Percentiles rank a stretch among this genome's conserved stretches.
These are phyloP conservation scores for Heterotilapia buettikoferi DNA, from an alignment of 2,113 vertebrate genomes.

Conservation along the genomic window DNA sequence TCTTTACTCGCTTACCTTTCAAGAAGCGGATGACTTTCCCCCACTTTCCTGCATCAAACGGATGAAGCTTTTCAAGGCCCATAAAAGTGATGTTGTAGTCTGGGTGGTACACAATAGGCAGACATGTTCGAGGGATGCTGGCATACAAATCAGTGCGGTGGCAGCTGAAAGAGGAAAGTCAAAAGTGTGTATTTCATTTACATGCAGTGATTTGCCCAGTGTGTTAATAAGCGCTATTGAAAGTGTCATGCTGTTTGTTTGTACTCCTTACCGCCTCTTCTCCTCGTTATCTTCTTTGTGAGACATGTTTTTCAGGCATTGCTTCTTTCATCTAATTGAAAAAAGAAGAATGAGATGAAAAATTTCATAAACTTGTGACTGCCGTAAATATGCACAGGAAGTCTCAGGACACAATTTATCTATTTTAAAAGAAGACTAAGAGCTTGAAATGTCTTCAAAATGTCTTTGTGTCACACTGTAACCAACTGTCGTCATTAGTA, in stretches of 20 bases:
- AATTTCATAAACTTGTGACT: neutral
- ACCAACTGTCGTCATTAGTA: fast-evolving
- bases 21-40: slow-evolving; percentile 90
- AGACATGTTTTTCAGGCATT: slow-evolving; percentile 64
- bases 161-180: slow-evolving; percentile 61
- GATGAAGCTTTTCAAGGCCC: slow-evolving; percentile 93
- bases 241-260: neutral
- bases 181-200: neutral
- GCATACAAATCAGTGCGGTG: slow-evolving; percentile 80
- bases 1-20: slow-evolving; percentile 77
- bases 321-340: slow-evolving; percentile 39
- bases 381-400: neutral
- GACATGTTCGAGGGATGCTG: slow-evolving; percentile 67
- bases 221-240: fast-evolving
- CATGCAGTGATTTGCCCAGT: neutral
- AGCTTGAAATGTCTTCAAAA: neutral
- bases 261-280: slow-evolving; percentile 40
- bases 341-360: neutral
- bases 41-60: slow-evolving; percentile 95
- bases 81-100: slow-evolving; percentile 96
- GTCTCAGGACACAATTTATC: neutral
- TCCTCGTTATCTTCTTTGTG: slow-evolving; percentile 52
- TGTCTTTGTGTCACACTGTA: neutral
- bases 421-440: neutral
- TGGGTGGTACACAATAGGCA: slow-evolving; percentile 90